Conservation (phyloP, 2,113 vertebrate species). For the Psophia crepitans region DNA sequence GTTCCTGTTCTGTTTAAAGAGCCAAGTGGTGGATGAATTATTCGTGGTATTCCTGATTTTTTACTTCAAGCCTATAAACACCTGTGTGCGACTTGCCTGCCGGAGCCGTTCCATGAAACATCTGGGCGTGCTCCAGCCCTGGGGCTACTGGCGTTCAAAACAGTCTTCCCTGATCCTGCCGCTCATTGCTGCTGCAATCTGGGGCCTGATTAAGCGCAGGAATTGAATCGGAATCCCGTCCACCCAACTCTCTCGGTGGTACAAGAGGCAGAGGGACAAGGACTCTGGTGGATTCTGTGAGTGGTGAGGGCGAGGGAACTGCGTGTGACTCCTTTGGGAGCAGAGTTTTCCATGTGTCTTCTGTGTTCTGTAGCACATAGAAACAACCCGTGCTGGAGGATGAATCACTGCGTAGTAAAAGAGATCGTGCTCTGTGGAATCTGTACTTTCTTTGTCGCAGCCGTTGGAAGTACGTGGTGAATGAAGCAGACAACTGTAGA, state of each 20-base stretch:
- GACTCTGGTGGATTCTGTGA: neutral
- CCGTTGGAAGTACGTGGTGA: neutral
- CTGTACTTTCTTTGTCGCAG: neutral
- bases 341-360: neutral
- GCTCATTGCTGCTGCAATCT: neutral
- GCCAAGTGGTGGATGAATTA: conserved; percentile 26
- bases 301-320: neutral
- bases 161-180: neutral
- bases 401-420: neutral
- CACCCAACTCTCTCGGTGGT: neutral
- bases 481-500: neutral
- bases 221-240: neutral
- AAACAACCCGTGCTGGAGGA: neutral
- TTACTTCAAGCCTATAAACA: conserved; percentile 58
- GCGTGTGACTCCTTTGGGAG: neutral
- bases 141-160: conserved; percentile 19
- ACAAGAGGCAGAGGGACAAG: neutral
- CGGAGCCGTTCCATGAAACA: conserved; percentile 9
- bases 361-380: fast-evolving
- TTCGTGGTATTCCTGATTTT: conserved; percentile 37
- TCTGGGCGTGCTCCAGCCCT: conserved; percentile 47
- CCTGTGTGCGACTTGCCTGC: conserved; percentile 7
- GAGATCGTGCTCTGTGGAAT: neutral
- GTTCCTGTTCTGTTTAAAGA: neutral
- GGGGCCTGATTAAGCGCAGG: neutral